A percentile compares a stretch with the other conserved stretches of the same genome.
Conservation (phyloP, 1,140 invertebrate genomes). For the Venturia canescens region DNA sequence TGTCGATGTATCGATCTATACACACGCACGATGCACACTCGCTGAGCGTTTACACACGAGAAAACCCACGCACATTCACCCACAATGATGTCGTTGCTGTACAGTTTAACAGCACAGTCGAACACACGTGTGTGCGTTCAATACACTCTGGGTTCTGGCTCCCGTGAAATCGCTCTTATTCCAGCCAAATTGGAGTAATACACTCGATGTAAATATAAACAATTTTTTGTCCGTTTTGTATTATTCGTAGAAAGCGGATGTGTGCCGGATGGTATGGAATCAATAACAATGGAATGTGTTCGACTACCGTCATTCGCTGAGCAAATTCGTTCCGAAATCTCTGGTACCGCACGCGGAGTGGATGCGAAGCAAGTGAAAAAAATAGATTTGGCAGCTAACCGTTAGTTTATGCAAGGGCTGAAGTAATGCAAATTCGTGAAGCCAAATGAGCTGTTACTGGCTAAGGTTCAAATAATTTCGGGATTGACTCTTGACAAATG, state of each 20-base stretch:
- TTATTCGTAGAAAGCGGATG: background rate
- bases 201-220: background rate
- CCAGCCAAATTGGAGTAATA: background rate
- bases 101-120: constrained; percentile 9
- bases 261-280: no score
- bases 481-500: no score
- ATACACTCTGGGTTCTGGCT: constrained; percentile 9
- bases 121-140: background rate
- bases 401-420: no score
- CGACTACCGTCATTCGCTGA: background rate
- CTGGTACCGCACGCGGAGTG: no score
- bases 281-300: no score
- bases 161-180: constrained; percentile 12
- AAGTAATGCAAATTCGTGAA: no score
- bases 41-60: no score
- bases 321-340: background rate
- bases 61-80: background rate
- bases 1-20: background rate
- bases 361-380: no score
- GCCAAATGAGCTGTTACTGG: no score
- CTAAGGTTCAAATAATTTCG: no score
- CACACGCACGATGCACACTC: constrained; percentile 29
- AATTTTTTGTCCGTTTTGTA: background rate
- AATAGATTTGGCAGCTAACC: no score
- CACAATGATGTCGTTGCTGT: background rate